A percentile compares a stretch with the other conserved stretches of the same genome.
These are phyloP conservation scores for Mormyrus lacerda DNA, from an alignment of 2,113 vertebrate species.

Conservation along the genomic window DNA sequence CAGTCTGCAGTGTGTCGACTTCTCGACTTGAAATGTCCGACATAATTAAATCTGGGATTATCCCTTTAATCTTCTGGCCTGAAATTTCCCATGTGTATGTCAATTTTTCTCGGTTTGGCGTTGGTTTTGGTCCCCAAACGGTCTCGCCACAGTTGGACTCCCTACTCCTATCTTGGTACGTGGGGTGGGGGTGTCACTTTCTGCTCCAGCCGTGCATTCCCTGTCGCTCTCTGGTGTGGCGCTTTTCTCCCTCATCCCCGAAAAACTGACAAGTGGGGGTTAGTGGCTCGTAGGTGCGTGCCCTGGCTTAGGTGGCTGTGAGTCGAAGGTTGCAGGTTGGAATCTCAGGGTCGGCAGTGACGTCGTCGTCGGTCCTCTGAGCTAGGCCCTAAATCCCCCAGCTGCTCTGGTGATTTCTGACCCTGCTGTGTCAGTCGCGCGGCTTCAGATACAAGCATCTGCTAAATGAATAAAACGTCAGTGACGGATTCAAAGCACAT, in stretches of 20 bases:
- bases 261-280: not conserved
- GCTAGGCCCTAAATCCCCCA: not conserved
- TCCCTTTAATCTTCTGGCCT: not conserved
- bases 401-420: conserved; percentile 23
- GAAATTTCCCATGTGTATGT: not conserved
- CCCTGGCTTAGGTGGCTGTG: not conserved
- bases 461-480: conserved; percentile 25
- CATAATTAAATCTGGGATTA: not conserved
- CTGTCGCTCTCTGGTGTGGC: not conserved
- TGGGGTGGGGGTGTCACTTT: not conserved
- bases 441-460: not conserved
- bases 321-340: not conserved
- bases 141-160: not conserved
- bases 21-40: not conserved
- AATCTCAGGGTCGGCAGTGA: not conserved
- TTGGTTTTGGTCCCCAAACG: not conserved
- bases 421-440: not conserved
- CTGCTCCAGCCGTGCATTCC: not conserved
- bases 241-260: not conserved
- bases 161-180: not conserved
- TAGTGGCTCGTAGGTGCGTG: not conserved
- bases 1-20: not conserved
- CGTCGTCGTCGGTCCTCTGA: not conserved
- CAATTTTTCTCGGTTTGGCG: not conserved
- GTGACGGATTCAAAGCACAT: conserved; percentile 50